These are phyloP conservation scores for Seriola rivoliana DNA, from an alignment of 2,113 vertebrate species.

Conservation along the genomic window DNA sequence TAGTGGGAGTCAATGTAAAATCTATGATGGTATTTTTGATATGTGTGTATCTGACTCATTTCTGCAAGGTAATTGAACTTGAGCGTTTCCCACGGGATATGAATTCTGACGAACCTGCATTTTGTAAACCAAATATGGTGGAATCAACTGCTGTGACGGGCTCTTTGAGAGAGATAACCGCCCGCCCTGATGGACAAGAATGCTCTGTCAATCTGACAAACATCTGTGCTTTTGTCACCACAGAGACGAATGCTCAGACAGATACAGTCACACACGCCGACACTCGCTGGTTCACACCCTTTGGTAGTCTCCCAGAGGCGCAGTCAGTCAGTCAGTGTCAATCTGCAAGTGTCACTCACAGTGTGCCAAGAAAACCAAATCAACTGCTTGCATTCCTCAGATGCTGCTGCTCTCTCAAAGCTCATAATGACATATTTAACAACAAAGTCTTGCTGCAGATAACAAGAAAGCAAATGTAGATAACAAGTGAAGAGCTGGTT, in stretches of 20 bases:
- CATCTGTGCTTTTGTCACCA: conserved; percentile 66
- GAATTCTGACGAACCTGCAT: neutral
- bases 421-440: conserved; percentile 45
- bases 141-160: conserved; percentile 35
- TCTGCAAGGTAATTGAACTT: neutral
- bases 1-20: neutral
- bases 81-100: neutral
- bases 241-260: conserved; percentile 54
- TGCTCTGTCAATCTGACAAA: conserved; percentile 60
- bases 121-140: conserved; percentile 5
- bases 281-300: conserved; percentile 59
- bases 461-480: conserved; percentile 12
- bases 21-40: neutral
- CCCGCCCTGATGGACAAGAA: conserved; percentile 60
- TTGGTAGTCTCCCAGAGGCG: conserved; percentile 57
- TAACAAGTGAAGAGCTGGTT: conserved; percentile 22
- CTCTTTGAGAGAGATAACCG: conserved; percentile 38
- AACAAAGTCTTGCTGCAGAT: conserved; percentile 24
- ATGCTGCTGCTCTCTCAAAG: conserved; percentile 39
- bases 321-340: conserved; percentile 74
- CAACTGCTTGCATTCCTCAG: conserved; percentile 48
- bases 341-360: conserved; percentile 55
- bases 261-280: conserved; percentile 50
- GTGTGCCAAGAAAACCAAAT: conserved; percentile 53
- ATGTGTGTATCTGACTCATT: neutral